Percentiles rank a stretch among this genome's conserved stretches.
Conservation (phyloP, 2,888 invertebrate species). For the Zootermopsis nevadensis region DNA sequence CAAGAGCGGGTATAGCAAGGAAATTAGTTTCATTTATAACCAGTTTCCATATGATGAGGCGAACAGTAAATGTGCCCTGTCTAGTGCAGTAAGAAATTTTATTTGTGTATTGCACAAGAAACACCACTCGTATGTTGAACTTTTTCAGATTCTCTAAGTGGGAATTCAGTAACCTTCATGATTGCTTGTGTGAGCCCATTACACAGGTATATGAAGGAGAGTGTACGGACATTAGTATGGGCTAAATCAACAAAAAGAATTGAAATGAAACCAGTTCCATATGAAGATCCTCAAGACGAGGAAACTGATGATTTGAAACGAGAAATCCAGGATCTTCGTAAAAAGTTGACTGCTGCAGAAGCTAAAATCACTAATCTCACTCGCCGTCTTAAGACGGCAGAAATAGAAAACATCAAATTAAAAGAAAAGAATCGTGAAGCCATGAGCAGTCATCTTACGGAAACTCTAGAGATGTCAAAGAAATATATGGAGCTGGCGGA, state of each 20-base stretch:
- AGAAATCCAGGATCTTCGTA: constrained; percentile 67
- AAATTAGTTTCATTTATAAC: too few relatives aligned
- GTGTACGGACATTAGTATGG: constrained; percentile 86
- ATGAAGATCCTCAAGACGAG: constrained; percentile 83
- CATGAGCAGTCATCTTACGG: too few relatives aligned
- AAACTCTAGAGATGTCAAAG: too few relatives aligned
- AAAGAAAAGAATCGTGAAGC: too few relatives aligned
- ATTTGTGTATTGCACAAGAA: not conserved
- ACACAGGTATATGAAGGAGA: constrained; percentile 69
- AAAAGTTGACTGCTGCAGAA: too few relatives aligned
- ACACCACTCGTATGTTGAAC: not conserved
- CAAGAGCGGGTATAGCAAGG: too few relatives aligned
- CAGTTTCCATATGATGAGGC: too few relatives aligned
- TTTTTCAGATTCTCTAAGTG: constrained; percentile 86
- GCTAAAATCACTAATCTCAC: too few relatives aligned
- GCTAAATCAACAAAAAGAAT: constrained; percentile 89
- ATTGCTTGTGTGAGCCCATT: constrained; percentile 96
- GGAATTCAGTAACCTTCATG: constrained; percentile 94
- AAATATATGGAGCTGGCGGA: too few relatives aligned
- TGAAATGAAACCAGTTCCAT: constrained; percentile 89
- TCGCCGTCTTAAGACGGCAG: too few relatives aligned
- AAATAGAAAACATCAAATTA: constrained; percentile 56
- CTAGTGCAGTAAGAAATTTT: too few relatives aligned
- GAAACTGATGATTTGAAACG: constrained; percentile 82
- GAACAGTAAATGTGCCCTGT: too few relatives aligned